These are phyloP conservation scores for Cephus runcator DNA, from an alignment of 2,888 invertebrate genomes.

Conservation along the genomic window DNA sequence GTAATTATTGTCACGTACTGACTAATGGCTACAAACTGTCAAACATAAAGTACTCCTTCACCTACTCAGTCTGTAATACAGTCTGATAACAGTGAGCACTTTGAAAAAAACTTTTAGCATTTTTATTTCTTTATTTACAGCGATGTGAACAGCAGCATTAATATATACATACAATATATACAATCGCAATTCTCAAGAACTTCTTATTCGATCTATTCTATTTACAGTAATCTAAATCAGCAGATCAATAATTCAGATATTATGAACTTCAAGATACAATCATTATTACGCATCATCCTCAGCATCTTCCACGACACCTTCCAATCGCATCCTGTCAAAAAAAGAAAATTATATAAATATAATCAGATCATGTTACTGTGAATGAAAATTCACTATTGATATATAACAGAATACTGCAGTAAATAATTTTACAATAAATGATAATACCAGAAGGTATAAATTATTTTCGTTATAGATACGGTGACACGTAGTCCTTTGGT, in stretches of 20 bases:
- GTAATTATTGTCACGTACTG: too few species aligned
- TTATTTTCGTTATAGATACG: background rate
- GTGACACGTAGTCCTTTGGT: too few species aligned
- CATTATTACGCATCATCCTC: conserved; percentile 9
- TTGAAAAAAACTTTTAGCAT: too few species aligned
- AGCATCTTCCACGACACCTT: conserved; percentile 31
- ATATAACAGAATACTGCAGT: background rate
- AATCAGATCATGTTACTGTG: background rate
- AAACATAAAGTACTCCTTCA: too few species aligned
- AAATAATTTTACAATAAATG: background rate
- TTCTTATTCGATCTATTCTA: background rate
- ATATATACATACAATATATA: too few species aligned
- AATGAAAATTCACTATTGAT: background rate
- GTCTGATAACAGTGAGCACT: too few species aligned
- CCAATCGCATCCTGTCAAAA: conserved; percentile 42
- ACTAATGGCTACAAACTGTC: too few species aligned
- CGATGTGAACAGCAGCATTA: too few species aligned
- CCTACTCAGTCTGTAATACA: too few species aligned
- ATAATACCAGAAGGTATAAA: background rate
- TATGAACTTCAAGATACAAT: background rate
- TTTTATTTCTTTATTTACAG: too few species aligned
- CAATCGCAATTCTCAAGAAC: too few species aligned
- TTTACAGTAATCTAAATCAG: background rate
- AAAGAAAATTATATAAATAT: background rate
- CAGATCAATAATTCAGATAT: conserved; percentile 4